These are phyloP conservation scores for Galaxea fascicularis DNA, from an alignment of 92 coral and sea anemone species.

Conservation along the genomic window DNA sequence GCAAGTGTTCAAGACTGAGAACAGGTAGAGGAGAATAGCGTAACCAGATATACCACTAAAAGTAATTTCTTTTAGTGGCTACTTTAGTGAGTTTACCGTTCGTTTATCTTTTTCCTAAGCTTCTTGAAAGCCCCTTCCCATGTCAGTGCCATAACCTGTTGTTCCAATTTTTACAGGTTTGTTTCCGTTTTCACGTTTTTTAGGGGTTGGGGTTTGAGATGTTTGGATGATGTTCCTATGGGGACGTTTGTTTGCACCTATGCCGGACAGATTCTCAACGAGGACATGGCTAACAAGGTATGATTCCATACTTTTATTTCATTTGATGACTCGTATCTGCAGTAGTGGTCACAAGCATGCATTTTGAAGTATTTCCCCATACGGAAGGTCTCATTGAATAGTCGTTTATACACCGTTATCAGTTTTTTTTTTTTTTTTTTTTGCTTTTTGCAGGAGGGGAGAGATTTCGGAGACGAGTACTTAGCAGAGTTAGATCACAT, in stretches of 20 bases:
- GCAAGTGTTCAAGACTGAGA: conserved; percentile 95
- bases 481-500: conserved; percentile 96
- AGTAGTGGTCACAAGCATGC: background rate
- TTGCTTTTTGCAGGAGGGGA: conserved; percentile 72
- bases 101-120: too few species aligned
- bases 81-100: too few species aligned
- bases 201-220: conserved; percentile 97
- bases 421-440: background rate
- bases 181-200: background rate
- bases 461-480: conserved; percentile 98
- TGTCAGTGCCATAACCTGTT: too few species aligned
- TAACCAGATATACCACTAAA: background rate
- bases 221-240: conserved; percentile 88
- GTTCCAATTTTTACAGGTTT: too few species aligned
- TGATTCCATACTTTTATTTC: background rate
- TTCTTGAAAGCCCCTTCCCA: too few species aligned
- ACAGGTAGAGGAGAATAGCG: conserved; percentile 50
- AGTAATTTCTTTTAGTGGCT: too few species aligned
- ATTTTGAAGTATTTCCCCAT: background rate
- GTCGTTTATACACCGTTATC: background rate
- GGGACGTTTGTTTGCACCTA: conserved; percentile 96
- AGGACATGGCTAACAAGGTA: conserved; percentile 93
- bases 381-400: background rate
- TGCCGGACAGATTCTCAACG: conserved; percentile 94
- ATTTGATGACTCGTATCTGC: background rate